These are phyloP conservation scores for Nineta flava DNA, from an alignment of 2,888 invertebrate species.

Conservation along the genomic window DNA sequence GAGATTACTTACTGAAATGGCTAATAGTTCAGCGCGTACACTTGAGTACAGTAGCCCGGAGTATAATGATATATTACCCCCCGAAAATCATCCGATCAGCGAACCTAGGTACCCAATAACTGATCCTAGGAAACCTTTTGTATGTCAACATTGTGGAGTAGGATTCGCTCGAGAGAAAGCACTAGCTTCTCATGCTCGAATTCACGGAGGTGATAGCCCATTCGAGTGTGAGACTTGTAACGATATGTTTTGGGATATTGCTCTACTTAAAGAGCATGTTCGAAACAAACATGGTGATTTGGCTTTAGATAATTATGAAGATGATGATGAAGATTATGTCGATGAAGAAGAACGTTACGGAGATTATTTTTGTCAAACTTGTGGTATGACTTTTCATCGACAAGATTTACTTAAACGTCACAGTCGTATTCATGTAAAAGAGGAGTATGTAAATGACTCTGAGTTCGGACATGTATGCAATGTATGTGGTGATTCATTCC, in stretches of 20 bases:
- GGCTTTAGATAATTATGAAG: slow-evolving; percentile 12
- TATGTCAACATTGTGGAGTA: slow-evolving; percentile 59
- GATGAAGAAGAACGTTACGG: slow-evolving; percentile 42
- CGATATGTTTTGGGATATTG: slow-evolving; percentile 63
- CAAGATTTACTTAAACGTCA: slow-evolving; percentile 59
- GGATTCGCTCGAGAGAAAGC: slow-evolving; percentile 73
- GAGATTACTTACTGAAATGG: slow-evolving; percentile 30
- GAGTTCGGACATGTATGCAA: slow-evolving; percentile 50
- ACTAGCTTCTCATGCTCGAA: slow-evolving; percentile 55
- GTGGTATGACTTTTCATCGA: slow-evolving; percentile 64
- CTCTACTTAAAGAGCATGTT: slow-evolving; percentile 40
- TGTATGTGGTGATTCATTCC: slow-evolving; percentile 63
- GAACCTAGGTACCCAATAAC: slow-evolving; percentile 34
- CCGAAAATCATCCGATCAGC: slow-evolving; percentile 16
- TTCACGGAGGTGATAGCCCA: slow-evolving; percentile 67
- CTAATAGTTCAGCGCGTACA: slow-evolving; percentile 20
- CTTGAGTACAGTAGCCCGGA: slow-evolving; percentile 20
- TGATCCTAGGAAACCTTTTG: slow-evolving; percentile 63
- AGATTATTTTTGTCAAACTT: slow-evolving; percentile 51
- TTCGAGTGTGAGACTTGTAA: slow-evolving; percentile 65
- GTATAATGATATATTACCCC: slow-evolving; percentile 13
- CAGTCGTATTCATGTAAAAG: slow-evolving; percentile 28
- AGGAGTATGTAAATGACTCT: slow-evolving; percentile 29
- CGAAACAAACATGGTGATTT: slow-evolving; percentile 37
- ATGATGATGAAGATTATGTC: slow-evolving; percentile 34